A percentile compares a stretch with the other conserved stretches of the same genome.
Conservation (phyloP, 2,797 vertebrate genomes). For the Huso huso region DNA sequence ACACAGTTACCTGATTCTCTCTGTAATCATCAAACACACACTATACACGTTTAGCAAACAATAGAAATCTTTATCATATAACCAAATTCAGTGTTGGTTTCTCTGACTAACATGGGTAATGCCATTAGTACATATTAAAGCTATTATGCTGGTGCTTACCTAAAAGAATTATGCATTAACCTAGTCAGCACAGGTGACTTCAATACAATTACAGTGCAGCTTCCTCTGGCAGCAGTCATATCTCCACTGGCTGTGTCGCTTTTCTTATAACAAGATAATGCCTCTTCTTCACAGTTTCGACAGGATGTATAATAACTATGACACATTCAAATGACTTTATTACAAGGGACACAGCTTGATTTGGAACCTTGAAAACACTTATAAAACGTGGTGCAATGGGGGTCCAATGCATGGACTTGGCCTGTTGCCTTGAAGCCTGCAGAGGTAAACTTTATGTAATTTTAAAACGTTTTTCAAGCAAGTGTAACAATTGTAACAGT, state of each 20-base stretch:
- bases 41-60: conserved; percentile 33
- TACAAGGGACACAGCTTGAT: too few species aligned
- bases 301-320: not conserved
- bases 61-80: conserved; percentile 14
- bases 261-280: not conserved
- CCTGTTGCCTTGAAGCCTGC: too few species aligned
- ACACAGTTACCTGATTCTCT: conserved; percentile 26
- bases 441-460: too few species aligned
- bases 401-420: too few species aligned
- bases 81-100: conserved; percentile 15
- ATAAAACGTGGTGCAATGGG: too few species aligned
- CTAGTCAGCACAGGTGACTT: conserved; percentile 25
- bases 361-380: too few species aligned
- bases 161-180: conserved; percentile 47
- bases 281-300: not conserved
- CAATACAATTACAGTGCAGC: conserved; percentile 17
- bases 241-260: conserved; percentile 22
- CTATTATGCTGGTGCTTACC: conserved; percentile 57
- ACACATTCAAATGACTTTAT: not conserved
- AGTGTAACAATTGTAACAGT: too few species aligned
- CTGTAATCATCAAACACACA: conserved; percentile 33
- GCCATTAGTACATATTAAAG: conserved; percentile 49
- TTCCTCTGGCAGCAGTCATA: conserved; percentile 25
- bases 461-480: too few species aligned
- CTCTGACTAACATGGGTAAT: conserved; percentile 36